These are phyloP conservation scores for Galerucella pusilla DNA, from an alignment of 2,888 invertebrate species.

Conservation along the genomic window DNA sequence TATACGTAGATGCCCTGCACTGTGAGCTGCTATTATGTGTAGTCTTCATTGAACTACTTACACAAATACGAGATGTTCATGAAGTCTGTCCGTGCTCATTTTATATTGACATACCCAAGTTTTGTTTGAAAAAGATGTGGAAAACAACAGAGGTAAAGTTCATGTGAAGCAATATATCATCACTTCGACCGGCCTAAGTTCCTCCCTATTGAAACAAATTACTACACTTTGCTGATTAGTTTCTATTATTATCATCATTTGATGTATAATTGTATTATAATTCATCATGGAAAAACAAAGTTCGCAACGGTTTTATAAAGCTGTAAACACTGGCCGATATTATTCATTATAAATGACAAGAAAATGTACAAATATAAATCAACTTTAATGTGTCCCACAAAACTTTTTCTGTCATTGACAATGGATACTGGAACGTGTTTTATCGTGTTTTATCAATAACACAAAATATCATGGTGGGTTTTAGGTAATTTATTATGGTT, in stretches of 20 bases:
- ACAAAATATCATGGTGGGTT: background rate
- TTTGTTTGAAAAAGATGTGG: too few species aligned
- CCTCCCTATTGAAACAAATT: constrained; percentile 9
- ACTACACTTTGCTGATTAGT: constrained; percentile 25
- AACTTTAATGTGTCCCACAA: constrained; percentile 14
- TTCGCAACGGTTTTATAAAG: background rate
- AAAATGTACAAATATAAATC: constrained; percentile 23
- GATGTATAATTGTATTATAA: constrained; percentile 15
- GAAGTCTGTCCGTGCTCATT: too few species aligned
- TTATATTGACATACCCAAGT: too few species aligned
- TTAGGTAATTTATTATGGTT: constrained; percentile 7
- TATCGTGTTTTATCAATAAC: constrained; percentile 17
- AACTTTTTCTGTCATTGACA: constrained; percentile 13
- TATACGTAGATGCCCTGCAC: too few species aligned
- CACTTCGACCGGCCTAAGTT: background rate
- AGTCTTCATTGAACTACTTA: too few species aligned
- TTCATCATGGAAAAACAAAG: constrained; percentile 17
- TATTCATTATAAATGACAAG: constrained; percentile 13
- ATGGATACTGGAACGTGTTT: constrained; percentile 19
- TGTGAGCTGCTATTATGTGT: too few species aligned
- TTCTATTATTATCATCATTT: constrained; percentile 19
- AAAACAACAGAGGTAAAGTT: too few species aligned
- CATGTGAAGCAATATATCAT: too few species aligned
- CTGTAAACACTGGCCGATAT: constrained; percentile 5
- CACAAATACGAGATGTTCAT: too few species aligned